Base-by-base conservation (phyloP, 2,888 invertebrate genomes). In the Atethmia centrago region DNA sequence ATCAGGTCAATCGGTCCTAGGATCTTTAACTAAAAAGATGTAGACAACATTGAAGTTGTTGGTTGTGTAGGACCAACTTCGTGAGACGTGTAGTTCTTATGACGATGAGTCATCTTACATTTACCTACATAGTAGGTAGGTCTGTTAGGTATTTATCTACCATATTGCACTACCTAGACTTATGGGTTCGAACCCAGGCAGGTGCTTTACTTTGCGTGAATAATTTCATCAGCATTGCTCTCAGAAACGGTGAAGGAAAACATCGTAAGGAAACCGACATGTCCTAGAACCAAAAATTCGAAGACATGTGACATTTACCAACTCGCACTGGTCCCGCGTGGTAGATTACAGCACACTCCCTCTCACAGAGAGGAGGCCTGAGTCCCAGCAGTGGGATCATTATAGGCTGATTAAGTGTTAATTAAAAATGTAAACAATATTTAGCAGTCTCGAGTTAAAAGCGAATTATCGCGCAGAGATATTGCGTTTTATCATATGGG, bases 31-130 rank as follows among this genome's bases (percentile, higher is more conserved):
- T 53, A 47, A 45, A 53, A 59, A n/a, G 28, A 63, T 31, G 19
- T 55, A 9, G 42, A 16, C 63, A 73, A 73, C 36, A 25, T 28
- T 63, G 58, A 59, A 36, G 36, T n/a, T 14, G n/a, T 36, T 10
- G 21, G 25, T 75, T 36, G 31, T 45, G 5, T n/a, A 45, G 28
- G 12, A 58, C n/a, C 12, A 31, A 69, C 49, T 70, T 75, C 2
- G 21, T 47, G 19, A 49, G 56, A 59, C 10, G 28, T 28, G 31
- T 47, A 47, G 49, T 36, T 42, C 14, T 28, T 5, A 31, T 21
- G 9, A 64, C 42, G 40, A 68, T 75, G 53, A 75, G 42, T 69
- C 69, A 75, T 47, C 28, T 25, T 21, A n/a, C 28, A 58, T 47
- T 42, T 42, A 64, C 51, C 40, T 21, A 45, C 51, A 42, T 40